Percentiles rank a stretch among this genome's conserved stretches.
These are phyloP conservation scores for Salticus scenicus DNA, from an alignment of 2,888 invertebrate genomes.

Conservation along the genomic window DNA sequence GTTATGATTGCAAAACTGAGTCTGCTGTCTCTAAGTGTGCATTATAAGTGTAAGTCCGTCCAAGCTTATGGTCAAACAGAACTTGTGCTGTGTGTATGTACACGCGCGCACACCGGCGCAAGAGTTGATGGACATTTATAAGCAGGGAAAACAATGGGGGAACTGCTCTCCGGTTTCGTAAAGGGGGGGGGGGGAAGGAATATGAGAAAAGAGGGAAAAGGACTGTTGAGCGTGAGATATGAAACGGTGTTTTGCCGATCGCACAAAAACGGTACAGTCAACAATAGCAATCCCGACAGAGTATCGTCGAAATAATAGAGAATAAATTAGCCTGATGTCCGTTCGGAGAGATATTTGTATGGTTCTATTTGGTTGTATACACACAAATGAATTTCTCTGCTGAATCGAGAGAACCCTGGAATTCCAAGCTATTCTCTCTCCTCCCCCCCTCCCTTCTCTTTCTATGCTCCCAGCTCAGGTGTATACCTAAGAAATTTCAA, in stretches of 20 bases:
- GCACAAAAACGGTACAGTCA: background rate
- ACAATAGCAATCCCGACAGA: background rate
- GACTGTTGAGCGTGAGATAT: background rate
- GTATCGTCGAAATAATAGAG: background rate
- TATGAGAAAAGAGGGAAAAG: background rate
- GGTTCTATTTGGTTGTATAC: background rate
- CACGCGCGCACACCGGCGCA: background rate
- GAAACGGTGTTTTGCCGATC: background rate
- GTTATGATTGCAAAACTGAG: conserved; percentile 58
- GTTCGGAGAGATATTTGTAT: too few relatives aligned
- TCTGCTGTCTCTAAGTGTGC: conserved; percentile 60
- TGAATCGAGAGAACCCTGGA: too few relatives aligned
- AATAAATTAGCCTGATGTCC: background rate
- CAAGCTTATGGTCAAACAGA: conserved; percentile 38
- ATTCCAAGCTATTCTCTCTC: too few relatives aligned
- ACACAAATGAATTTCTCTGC: background rate
- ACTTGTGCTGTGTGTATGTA: conserved; percentile 26
- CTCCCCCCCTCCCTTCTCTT: too few relatives aligned
- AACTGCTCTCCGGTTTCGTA: background rate
- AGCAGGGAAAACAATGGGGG: conserved; percentile 56
- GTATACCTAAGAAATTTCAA: conserved; percentile 8
- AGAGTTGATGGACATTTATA: conserved; percentile 61
- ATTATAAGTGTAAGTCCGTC: conserved; percentile 67
- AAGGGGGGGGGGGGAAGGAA: background rate
- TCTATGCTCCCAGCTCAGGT: background rate